Evolutionary conservation across 2,888 invertebrate species (phyloP).

Genomic region (Adelognathus sp.): DNA sequence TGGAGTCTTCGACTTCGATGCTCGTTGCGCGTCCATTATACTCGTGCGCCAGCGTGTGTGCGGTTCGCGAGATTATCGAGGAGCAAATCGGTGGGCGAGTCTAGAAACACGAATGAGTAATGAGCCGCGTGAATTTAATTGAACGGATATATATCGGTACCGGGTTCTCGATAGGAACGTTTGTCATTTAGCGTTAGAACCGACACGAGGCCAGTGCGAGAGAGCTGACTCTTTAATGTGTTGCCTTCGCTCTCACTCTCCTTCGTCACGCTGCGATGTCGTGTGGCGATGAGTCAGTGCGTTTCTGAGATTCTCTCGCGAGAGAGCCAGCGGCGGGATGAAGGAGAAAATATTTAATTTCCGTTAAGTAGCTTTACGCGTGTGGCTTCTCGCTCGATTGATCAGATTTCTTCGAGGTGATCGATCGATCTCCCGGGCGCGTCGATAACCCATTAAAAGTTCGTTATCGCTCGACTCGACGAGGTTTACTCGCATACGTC

Average conservation of each 20-base stretch:
- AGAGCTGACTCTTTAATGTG: constrained; percentile 21
- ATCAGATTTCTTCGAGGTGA: constrained; percentile 43
- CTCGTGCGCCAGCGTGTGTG: not conserved
- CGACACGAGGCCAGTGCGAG: constrained; percentile 4
- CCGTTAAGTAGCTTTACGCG: not conserved
- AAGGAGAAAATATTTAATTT: constrained; percentile 9
- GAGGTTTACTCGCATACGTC: constrained; percentile 29
- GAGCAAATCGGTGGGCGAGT: constrained; percentile 59
- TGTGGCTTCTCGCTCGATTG: constrained; percentile 14
- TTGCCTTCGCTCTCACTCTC: not conserved
- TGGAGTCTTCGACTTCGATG: too few species aligned
- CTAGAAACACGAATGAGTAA: constrained; percentile 61
- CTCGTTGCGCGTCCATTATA: constrained; percentile 1
- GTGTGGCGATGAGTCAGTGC: constrained; percentile 32
- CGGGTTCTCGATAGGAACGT: constrained; percentile 12
- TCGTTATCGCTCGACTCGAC: constrained; percentile 25
- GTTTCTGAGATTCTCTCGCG: not conserved
- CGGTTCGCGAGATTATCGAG: constrained; percentile 45
- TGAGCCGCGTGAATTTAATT: constrained; percentile 58
- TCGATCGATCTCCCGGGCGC: constrained; percentile 34
- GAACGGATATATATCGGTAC: constrained; percentile 51
- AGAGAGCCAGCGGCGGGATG: not conserved
- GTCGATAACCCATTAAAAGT: constrained; percentile 21
- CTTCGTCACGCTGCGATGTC: not conserved
- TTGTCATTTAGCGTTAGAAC: constrained; percentile 36